Conservation (phyloP, 2,888 invertebrate genomes). For the Apodemia zela region DNA sequence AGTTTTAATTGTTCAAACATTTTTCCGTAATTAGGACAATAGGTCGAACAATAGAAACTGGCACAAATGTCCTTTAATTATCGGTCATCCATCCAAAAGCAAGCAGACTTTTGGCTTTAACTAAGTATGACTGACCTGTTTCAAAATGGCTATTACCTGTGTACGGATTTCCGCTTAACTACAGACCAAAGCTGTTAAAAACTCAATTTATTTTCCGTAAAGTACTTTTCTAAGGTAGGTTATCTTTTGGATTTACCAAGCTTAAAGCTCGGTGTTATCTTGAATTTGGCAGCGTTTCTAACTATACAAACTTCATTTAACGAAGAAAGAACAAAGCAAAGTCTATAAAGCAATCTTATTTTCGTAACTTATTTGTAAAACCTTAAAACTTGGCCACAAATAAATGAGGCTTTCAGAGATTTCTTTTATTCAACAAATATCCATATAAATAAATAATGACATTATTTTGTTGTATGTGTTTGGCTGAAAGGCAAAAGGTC, state of each 20-base stretch:
- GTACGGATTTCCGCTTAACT: neutral
- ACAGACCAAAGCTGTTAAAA: neutral
- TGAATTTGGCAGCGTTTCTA: neutral
- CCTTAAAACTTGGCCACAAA: neutral
- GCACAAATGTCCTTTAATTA: slow-evolving; percentile 1
- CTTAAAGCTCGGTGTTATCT: slow-evolving; percentile 1
- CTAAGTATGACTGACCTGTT: slow-evolving; percentile 7
- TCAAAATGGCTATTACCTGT: neutral
- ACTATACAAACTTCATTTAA: slow-evolving; percentile 8
- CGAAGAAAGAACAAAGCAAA: neutral
- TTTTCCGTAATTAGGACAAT: neutral
- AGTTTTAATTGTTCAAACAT: neutral
- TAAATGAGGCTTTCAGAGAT: no score
- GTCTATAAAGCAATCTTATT: neutral
- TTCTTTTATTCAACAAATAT: no score
- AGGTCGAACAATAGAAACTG: neutral
- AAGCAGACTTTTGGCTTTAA: neutral
- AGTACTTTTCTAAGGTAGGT: neutral
- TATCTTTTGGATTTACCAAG: slow-evolving; percentile 1
- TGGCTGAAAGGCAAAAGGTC: no score
- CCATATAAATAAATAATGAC: no score
- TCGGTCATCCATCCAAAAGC: slow-evolving; percentile 1
- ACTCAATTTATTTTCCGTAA: slow-evolving; percentile 11
- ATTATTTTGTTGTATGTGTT: no score
- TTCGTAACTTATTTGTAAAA: neutral